Evolutionary conservation across 2,113 vertebrate genomes (phyloP).

Genomic region (Cygnus atratus): DNA sequence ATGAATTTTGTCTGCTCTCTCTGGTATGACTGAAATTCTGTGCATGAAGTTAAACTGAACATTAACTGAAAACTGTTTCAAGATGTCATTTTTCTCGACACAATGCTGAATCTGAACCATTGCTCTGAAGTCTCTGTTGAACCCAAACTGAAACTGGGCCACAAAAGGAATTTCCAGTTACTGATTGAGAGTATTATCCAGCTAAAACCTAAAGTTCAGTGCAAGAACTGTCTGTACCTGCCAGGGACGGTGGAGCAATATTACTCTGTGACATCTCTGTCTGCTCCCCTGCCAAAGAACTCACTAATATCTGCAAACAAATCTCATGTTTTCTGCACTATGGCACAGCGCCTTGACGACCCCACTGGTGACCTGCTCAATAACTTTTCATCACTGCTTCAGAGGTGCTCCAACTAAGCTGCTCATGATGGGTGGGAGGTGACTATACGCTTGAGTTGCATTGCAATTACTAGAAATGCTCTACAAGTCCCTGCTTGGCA

Average conservation of each 20-base stretch:
- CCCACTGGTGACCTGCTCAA: not conserved
- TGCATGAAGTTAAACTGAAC: not conserved
- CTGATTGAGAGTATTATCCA: not conserved
- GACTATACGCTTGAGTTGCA: not conserved
- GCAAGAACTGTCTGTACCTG: not conserved
- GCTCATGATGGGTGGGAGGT: rapidly evolving
- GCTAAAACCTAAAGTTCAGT: not conserved
- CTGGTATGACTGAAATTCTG: not conserved
- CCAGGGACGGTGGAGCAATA: not conserved
- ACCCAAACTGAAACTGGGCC: not conserved
- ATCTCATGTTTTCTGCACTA: not conserved
- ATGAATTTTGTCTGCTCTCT: not conserved
- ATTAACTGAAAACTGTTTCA: not conserved
- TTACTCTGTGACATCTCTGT: not conserved
- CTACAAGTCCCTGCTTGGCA: rapidly evolving
- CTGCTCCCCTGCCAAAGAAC: not conserved
- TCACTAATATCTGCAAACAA: not conserved
- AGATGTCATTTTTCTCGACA: not conserved
- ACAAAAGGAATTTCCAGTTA: not conserved
- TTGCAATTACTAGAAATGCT: rapidly evolving
- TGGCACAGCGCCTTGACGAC: not conserved
- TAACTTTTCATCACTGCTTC: not conserved
- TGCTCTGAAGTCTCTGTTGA: not conserved
- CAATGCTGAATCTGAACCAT: not conserved
- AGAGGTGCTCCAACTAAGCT: not conserved